Conservation (phyloP, 1,140 invertebrate genomes). For the Aphaenogaster rudis region DNA sequence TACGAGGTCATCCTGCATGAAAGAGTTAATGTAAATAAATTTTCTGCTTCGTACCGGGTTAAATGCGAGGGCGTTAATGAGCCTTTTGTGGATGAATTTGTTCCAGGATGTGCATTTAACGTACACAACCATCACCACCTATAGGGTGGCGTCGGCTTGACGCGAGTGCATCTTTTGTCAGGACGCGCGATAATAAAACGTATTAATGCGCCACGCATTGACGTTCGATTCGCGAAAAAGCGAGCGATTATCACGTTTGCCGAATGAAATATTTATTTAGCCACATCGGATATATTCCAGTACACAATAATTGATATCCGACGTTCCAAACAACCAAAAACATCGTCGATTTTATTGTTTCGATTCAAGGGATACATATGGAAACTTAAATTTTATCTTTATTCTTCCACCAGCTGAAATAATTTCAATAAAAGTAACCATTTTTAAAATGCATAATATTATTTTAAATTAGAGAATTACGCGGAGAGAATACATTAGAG, state of each 20-base stretch:
- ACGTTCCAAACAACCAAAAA: not conserved
- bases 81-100: constrained; percentile 32
- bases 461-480: constrained; percentile 15
- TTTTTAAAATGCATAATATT: not conserved
- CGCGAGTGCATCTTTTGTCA: constrained; percentile 26
- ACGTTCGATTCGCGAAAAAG: constrained; percentile 5
- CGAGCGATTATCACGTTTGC: constrained; percentile 25
- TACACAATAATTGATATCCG: constrained; percentile 1
- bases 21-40: constrained; percentile 43
- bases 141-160: not conserved
- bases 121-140: constrained; percentile 4
- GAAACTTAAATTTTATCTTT: not conserved
- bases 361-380: not conserved
- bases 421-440: not conserved
- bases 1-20: constrained; percentile 5
- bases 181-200: constrained; percentile 8
- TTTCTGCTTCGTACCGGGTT: constrained; percentile 12
- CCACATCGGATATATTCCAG: not conserved
- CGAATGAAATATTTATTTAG: constrained; percentile 13
- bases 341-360: not conserved
- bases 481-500: not conserved
- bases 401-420: not conserved
- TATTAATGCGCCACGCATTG: constrained; percentile 2
- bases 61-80: constrained; percentile 37
- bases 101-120: constrained; percentile 46